A percentile compares a stretch with the other conserved stretches of the same genome.
phyloP scores from a whole-genome alignment of 2,888 invertebrate species.

The Melinaea marsaeus region DNA sequence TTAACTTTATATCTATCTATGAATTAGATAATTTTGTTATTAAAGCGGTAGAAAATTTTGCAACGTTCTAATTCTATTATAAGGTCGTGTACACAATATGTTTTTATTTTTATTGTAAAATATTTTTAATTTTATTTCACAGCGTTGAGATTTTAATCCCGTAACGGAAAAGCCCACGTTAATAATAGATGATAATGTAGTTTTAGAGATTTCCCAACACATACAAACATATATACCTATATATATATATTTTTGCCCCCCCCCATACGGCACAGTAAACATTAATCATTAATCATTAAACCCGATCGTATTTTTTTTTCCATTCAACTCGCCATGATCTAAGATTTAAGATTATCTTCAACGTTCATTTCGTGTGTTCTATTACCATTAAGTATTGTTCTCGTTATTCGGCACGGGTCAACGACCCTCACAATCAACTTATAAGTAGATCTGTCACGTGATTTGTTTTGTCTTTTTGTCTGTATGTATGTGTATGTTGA shows the following conservation, averaged over 20 bases:
- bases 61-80: too few relatives aligned
- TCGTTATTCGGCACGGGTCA: slow-evolving; percentile 65
- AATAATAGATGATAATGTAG: too few relatives aligned
- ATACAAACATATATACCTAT: not conserved
- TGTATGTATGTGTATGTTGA: slow-evolving; percentile 8
- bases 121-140: too few relatives aligned
- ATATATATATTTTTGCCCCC: not conserved
- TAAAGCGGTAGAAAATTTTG: too few relatives aligned
- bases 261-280: not conserved
- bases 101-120: too few relatives aligned
- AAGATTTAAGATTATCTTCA: slow-evolving; percentile 49
- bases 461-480: slow-evolving; percentile 5
- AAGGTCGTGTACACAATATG: too few relatives aligned
- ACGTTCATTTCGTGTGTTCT: slow-evolving; percentile 51
- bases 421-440: slow-evolving; percentile 60
- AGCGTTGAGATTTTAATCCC: too few relatives aligned
- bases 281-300: slow-evolving; percentile 13
- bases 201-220: too few relatives aligned
- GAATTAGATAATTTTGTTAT: too few relatives aligned
- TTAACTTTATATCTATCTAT: too few relatives aligned
- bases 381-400: slow-evolving; percentile 61
- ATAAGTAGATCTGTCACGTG: slow-evolving; percentile 44
- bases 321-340: slow-evolving; percentile 43
- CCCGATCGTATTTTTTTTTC: slow-evolving; percentile 33
- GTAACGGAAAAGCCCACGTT: too few relatives aligned